Base-by-base conservation (phyloP, 1,140 invertebrate genomes). In the Triops cancriformis region DNA sequence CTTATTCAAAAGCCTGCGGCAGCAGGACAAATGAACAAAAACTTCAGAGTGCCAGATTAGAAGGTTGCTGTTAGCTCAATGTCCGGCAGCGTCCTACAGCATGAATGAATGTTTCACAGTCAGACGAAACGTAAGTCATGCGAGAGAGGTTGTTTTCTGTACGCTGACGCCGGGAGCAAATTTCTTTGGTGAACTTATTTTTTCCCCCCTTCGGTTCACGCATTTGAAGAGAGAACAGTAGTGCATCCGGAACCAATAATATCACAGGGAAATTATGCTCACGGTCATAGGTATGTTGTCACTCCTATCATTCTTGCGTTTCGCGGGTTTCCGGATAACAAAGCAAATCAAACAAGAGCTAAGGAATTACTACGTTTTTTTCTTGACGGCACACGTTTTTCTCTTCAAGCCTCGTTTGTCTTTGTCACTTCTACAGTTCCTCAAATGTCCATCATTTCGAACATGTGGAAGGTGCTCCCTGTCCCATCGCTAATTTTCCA, bases 361-460 rank as follows among this genome's bases (percentile, higher is more conserved):
- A 64, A n/a, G 18, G 23, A 64, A 64, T n/a, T 64, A 64, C 51
- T 64, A n/a, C 10, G 5, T 0, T 64, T 64, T 64, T 18, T 64
- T 64, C 23, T 11, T 18, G 51, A 64, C 5, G 51, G 51, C 51
- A 9, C 14, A 18, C 51, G 3, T 64, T 64, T 23, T 64, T 64
- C 51, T 64, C 51, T 18, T 64, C 51, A 64, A n/a, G 51, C 18
- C 51, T 64, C 51, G 51, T 64, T 64, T 64, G 51, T 64, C 51
- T 64, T 18, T 64, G 51, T 64, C 51, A 23, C 51, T 64, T 64
- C 51, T 64, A 64, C 14, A 64, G 23, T 64, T 1, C 51, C 18
- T 23, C 18, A 64, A 64, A 64, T 64, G 51, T 64, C 51, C 51
- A 64, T 64, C 51, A 64, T 64, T 64, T 18, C 18, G 9, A 64